Evolutionary conservation across 2,888 invertebrate genomes (phyloP).

Genomic region (Eupithecia abbreviata): DNA sequence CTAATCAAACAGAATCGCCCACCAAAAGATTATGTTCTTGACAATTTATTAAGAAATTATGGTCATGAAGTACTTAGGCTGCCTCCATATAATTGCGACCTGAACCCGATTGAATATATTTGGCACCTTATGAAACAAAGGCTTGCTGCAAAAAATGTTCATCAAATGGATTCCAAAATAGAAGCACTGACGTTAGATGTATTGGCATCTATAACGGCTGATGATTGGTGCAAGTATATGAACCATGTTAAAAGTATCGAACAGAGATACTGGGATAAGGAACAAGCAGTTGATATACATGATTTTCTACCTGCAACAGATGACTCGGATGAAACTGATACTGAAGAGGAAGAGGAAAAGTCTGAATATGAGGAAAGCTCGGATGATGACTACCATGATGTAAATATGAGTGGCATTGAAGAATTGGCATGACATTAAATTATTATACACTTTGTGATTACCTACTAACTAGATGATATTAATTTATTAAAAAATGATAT

Average conservation of each 20-base stretch:
- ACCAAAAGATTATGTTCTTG: constrained; percentile 47
- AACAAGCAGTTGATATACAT: constrained; percentile 8
- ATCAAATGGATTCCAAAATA: background rate
- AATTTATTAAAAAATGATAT: background rate
- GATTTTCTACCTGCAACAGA: background rate
- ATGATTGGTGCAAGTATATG: constrained; percentile 10
- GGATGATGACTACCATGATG: background rate
- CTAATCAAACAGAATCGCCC: constrained; percentile 20
- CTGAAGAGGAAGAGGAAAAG: background rate
- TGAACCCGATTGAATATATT: constrained; percentile 45
- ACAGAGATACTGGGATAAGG: constrained; percentile 15
- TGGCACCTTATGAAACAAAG: background rate
- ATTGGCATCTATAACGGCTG: constrained; percentile 13
- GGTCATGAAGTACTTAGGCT: constrained; percentile 52
- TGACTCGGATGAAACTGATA: background rate
- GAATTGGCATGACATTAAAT: background rate
- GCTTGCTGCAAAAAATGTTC: background rate
- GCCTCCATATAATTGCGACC: constrained; percentile 55
- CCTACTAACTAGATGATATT: background rate
- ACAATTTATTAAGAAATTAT: constrained; percentile 49
- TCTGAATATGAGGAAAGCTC: constrained; percentile 1
- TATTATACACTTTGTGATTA: background rate
- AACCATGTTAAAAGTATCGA: constrained; percentile 1
- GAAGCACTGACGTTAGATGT: constrained; percentile 9
- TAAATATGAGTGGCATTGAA: background rate